A percentile compares a stretch with the other conserved stretches of the same genome.
phyloP scores from a whole-genome alignment of 1,140 invertebrate species.

The Drosophila leontia region DNA sequence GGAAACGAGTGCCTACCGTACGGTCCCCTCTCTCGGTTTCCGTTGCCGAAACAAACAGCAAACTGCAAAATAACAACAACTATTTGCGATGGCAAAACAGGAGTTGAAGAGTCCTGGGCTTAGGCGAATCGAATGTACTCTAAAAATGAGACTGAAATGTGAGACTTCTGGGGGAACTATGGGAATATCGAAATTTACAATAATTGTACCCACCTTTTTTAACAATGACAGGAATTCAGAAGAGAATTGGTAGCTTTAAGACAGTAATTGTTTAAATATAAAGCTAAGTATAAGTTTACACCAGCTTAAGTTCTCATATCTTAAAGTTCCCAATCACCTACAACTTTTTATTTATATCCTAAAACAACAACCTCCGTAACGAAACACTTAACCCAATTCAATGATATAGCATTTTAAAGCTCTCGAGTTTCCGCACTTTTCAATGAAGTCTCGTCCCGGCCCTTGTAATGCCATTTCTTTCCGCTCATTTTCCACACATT shows the following conservation, averaged over 20 bases:
- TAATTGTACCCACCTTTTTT: not conserved
- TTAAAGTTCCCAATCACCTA: not conserved
- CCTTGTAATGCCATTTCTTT: slow-evolving; percentile 37
- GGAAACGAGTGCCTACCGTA: slow-evolving; percentile 38
- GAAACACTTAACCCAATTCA: slow-evolving; percentile 12
- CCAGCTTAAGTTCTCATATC: not conserved
- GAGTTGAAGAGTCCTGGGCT: not conserved
- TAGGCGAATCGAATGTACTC: slow-evolving; percentile 15
- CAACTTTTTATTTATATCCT: not conserved
- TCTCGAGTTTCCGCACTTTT: slow-evolving; percentile 23
- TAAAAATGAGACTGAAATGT: not conserved
- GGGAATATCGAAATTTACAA: too few relatives aligned
- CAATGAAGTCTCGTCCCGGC: slow-evolving; percentile 5
- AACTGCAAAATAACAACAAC: not conserved
- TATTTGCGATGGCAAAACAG: slow-evolving; percentile 1
- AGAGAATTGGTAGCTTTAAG: too few relatives aligned
- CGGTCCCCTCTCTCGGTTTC: slow-evolving; percentile 17
- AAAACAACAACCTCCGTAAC: not conserved
- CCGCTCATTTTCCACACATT: slow-evolving; percentile 52
- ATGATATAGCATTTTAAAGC: slow-evolving; percentile 40
- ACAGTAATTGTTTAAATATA: too few relatives aligned
- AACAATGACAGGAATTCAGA: not conserved
- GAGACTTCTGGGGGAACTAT: too few relatives aligned
- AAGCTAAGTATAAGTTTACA: not conserved
- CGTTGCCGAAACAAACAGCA: slow-evolving; percentile 15